These are phyloP conservation scores for Andrena bicolor DNA, from an alignment of 2,888 invertebrate genomes.

Conservation along the genomic window DNA sequence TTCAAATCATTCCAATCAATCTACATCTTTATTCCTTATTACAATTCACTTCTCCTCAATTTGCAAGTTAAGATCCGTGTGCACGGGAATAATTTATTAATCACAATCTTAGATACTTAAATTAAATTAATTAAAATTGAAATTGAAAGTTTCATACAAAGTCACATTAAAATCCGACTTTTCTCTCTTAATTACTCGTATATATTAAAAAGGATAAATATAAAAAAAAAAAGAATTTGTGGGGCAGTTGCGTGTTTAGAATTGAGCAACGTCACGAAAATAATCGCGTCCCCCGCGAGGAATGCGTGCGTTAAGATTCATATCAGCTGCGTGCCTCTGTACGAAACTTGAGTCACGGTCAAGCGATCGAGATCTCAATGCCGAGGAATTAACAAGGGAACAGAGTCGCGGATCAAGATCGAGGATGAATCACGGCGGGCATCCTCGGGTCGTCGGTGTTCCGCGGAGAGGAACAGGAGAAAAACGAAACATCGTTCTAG, in stretches of 20 bases:
- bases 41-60: too few relatives aligned
- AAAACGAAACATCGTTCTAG: background rate
- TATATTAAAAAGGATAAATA: background rate
- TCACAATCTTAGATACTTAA: too few relatives aligned
- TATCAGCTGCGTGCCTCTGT: slow-evolving; percentile 36
- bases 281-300: background rate
- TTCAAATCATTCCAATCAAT: background rate
- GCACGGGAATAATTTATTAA: too few relatives aligned
- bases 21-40: background rate
- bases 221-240: background rate
- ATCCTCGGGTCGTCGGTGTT: background rate
- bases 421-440: slow-evolving; percentile 37
- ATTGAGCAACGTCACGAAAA: background rate
- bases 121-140: too few relatives aligned
- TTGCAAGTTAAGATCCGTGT: too few relatives aligned
- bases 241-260: background rate
- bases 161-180: too few relatives aligned
- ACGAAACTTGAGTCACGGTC: slow-evolving; percentile 46
- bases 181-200: background rate
- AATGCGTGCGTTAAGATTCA: slow-evolving; percentile 41
- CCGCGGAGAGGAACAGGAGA: slow-evolving; percentile 5
- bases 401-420: slow-evolving; percentile 35
- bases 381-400: slow-evolving; percentile 20
- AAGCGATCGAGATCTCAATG: slow-evolving; percentile 48
- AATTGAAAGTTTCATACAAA: too few relatives aligned